A percentile compares a stretch with the other conserved stretches of the same genome.
phyloP scores from a whole-genome alignment of 2,797 vertebrate species.

The Poecile montanus region DNA sequence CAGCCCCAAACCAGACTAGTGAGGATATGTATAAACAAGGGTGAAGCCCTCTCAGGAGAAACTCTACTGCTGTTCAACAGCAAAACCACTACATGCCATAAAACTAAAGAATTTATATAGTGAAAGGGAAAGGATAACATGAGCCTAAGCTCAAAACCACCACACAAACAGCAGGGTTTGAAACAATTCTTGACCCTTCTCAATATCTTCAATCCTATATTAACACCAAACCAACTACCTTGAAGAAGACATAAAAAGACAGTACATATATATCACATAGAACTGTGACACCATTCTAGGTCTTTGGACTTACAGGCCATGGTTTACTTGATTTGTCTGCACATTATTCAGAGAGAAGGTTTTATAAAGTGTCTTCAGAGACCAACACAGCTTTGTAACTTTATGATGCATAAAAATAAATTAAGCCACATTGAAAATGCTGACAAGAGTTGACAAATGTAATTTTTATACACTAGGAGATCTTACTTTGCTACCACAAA shows the following conservation, averaged over 20 bases:
- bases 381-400: not conserved
- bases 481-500: slow-evolving; percentile 23
- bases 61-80: not conserved
- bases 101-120: not conserved
- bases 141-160: not conserved
- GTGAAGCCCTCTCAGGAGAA: not conserved
- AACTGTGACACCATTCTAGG: not conserved
- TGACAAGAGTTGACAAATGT: not conserved
- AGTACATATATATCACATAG: not conserved
- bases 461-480: not conserved
- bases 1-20: not conserved
- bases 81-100: not conserved
- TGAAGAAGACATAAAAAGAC: not conserved
- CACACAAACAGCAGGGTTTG: not conserved
- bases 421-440: not conserved
- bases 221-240: not conserved
- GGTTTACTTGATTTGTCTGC: not conserved
- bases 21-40: not conserved
- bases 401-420: slow-evolving; percentile 6
- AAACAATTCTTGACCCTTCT: not conserved
- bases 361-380: not conserved
- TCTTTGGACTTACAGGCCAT: not conserved
- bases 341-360: not conserved
- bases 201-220: not conserved
- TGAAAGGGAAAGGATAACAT: not conserved